Base-by-base conservation (phyloP, 2,797 vertebrate species). In the Leptoclinus maculatus region DNA sequence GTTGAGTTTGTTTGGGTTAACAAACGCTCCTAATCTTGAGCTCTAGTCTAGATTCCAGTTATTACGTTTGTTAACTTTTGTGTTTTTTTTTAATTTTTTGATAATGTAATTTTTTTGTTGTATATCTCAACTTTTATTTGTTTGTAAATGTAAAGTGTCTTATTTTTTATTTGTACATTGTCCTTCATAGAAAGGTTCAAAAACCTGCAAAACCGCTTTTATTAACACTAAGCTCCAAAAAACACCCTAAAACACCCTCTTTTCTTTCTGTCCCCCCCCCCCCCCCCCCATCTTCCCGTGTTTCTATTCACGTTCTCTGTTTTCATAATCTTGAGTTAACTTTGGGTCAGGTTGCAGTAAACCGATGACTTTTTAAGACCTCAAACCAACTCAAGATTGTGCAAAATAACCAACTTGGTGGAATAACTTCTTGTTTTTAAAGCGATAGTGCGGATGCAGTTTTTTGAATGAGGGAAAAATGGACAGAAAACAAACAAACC, bases 41-140 rank as follows among this genome's bases (percentile, higher is more conserved):
- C 43, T 78, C 8, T 80, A 80, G 82, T 78, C 0, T 80, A 88
- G 83, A 23, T 62, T 76, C 57, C 49, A 78, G 32, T 56, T 79
- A 80, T 85, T 77, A 72, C 63, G 32, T 76, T 84, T 73, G 56
- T 82, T 83, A 77, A 70, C 6, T 36, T 76, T 73, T 83, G 62
- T 88, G 53, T 16, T 75, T 45, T 76, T 71, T 38, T 45, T 76
- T 71, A 34, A 65, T 56, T 83, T 85, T 76, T 76, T 88, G 75
- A 81, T 85, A 78, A 74, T 90, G 81, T 91, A 83, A 90, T 89
- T 43, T 43, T 43, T 43, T 12, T 51, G 91, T 93, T 88, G 87
- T 92, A 90, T 92, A 93, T 92, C 83, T 87, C 88, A 90, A 86
- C 85, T 58, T 91, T 90, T 89, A 90, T 92, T 87, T 90, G 76